A percentile compares a stretch with the other conserved stretches of the same genome.
These are phyloP conservation scores for Pan paniscus DNA, from an alignment of 2,113 vertebrate genomes.

Conservation along the genomic window DNA sequence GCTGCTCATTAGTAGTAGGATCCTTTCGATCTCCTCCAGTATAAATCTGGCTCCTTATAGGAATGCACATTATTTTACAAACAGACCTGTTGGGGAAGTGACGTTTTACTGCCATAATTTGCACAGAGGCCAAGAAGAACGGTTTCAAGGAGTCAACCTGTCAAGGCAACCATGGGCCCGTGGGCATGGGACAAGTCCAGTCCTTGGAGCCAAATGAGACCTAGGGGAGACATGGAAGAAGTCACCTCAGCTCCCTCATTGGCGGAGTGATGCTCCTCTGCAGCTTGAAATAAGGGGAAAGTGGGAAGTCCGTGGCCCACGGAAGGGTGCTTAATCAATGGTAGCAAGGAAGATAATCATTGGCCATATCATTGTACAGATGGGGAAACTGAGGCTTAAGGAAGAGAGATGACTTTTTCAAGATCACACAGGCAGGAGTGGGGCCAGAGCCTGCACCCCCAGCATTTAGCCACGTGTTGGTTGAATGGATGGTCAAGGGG, in stretches of 20 bases:
- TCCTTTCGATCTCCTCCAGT: neutral
- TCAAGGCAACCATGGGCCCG: neutral
- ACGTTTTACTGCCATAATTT: neutral
- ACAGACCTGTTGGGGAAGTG: neutral
- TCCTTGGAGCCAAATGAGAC: neutral
- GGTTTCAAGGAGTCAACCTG: neutral
- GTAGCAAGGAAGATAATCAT: neutral
- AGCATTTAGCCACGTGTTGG: accelerated
- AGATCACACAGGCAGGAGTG: neutral
- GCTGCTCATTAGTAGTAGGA: neutral
- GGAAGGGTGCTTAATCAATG: neutral
- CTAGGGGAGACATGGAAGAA: neutral
- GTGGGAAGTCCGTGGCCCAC: neutral
- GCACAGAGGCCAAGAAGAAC: neutral
- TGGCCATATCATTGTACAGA: neutral
- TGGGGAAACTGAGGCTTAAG: neutral
- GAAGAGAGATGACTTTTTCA: neutral
- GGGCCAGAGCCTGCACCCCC: neutral
- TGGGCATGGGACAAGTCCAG: neutral
- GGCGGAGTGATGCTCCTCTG: neutral
- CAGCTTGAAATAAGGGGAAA: neutral
- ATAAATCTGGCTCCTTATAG: neutral
- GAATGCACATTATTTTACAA: neutral
- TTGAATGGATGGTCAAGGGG: neutral
- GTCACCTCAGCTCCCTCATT: no score